Evolutionary conservation across 23 tunicate genomes (phyloP), one percentile per base, ranked within the genome.

Genomic region (Styela clava): DNA sequence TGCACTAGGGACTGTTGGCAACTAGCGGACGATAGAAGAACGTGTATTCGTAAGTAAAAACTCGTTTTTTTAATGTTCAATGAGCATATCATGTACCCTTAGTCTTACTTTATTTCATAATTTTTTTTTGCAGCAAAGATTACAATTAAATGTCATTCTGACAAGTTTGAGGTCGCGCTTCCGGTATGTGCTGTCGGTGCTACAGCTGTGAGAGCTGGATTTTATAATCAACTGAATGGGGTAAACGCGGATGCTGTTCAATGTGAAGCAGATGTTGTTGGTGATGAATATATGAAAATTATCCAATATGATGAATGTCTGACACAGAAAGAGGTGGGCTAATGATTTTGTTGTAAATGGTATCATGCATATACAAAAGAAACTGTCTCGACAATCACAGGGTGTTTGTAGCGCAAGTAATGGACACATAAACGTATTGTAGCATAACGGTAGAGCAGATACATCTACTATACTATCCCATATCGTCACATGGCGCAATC

Each of bases 1-100:
- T 91, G 97, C 62, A 81, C 85, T 1, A 34, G 77, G 21, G 78
- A 69, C 1, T 91, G 97, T 64, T 91, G 97, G 97, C 20, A 62
- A 19, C 78, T 91, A n/a, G 86, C 74, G 35, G 69, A 52, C 1
- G 89, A 91, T 78, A 89, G 84, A 36, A 70, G 97, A 70, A 91
- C 97, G 2, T 91, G 97, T 82, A 74, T 37, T 31, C 97, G 97
- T 91, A 63, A 90, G 80, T 0, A n/a, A n/a, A n/a, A n/a, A n/a
- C n/a, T n/a, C n/a, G n/a, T n/a, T n/a, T n/a, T n/a, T n/a, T n/a
- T n/a, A n/a, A n/a, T n/a, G n/a, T n/a, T n/a, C n/a, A n/a, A n/a
- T n/a, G n/a, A n/a, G n/a, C n/a, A n/a, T n/a, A n/a, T n/a, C n/a
- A n/a, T n/a, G n/a, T n/a, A n/a, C n/a, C n/a, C n/a, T n/a, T n/a